Evolutionary conservation across 2,113 vertebrate species (phyloP).

Genomic region (Chrysemys picta): DNA sequence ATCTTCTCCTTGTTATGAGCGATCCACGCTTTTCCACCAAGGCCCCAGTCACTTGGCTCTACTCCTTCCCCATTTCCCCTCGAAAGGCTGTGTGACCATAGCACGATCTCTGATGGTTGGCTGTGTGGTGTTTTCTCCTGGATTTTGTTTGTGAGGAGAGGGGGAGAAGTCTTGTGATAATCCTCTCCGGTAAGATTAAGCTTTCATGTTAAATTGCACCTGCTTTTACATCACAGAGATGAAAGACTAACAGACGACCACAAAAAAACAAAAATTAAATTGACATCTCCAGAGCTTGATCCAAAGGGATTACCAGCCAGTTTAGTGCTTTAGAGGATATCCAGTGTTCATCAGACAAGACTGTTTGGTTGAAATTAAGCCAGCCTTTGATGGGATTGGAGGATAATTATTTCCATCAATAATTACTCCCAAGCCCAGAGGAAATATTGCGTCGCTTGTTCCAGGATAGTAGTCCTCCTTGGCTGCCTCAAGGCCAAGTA

Average conservation of each 20-base stretch:
- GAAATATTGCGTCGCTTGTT: not conserved
- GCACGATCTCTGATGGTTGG: not conserved
- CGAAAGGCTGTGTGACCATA: not conserved
- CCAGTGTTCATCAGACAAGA: slow-evolving; percentile 41
- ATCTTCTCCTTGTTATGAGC: not conserved
- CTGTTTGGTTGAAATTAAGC: slow-evolving; percentile 49
- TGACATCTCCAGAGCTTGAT: not conserved
- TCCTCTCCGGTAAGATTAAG: not conserved
- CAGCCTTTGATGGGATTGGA: slow-evolving; percentile 71
- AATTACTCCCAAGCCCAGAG: slow-evolving; percentile 49
- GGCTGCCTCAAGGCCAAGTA: not conserved
- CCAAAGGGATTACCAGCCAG: slow-evolving; percentile 38
- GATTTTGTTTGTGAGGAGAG: not conserved
- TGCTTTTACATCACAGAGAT: not conserved
- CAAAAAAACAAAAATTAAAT: not conserved
- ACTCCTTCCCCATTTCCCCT: not conserved
- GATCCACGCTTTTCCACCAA: accelerated
- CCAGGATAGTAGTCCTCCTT: slow-evolving; percentile 21
- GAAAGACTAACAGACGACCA: not conserved
- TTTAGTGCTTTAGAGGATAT: slow-evolving; percentile 44
- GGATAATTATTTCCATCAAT: slow-evolving; percentile 75
- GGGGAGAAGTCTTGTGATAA: not conserved
- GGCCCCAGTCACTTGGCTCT: not conserved
- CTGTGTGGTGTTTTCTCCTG: not conserved
- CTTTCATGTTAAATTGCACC: not conserved